Conservation (phyloP, 2,113 vertebrate species). For the Entelurus aequoreus region DNA sequence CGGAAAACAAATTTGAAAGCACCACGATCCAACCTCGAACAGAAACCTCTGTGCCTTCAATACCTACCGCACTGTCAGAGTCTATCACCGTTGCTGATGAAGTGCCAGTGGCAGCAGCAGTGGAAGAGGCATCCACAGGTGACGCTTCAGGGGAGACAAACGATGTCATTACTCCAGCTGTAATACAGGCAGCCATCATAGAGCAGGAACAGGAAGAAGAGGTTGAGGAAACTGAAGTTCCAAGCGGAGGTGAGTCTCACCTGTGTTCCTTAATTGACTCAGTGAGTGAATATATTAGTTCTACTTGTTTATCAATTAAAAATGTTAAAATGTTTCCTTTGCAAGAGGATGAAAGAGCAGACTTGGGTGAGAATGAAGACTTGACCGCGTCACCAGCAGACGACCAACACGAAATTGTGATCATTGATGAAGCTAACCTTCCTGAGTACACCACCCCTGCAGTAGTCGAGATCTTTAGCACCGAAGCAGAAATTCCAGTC, state of each 20-base stretch:
- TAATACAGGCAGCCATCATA: conserved; percentile 15
- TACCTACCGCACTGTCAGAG: conserved; percentile 32
- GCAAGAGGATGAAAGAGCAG: conserved; percentile 22
- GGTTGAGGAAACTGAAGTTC: not conserved
- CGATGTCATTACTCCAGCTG: not conserved
- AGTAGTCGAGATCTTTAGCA: not conserved
- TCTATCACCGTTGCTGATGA: conserved; percentile 7
- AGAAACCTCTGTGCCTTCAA: conserved; percentile 43
- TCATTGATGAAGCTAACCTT: conserved; percentile 13
- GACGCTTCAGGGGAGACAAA: conserved; percentile 9
- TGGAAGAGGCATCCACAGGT: conserved; percentile 27
- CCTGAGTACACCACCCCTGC: conserved; percentile 7
- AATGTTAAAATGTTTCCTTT: conserved; percentile 12
- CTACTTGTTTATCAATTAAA: not conserved
- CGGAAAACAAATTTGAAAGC: conserved; percentile 33
- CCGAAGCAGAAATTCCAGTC: conserved; percentile 15
- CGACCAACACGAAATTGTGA: conserved; percentile 23
- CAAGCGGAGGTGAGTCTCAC: conserved; percentile 3
- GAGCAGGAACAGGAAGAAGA: conserved; percentile 14
- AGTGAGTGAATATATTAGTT: not conserved
- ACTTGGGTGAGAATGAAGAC: conserved; percentile 22
- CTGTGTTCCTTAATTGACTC: not conserved
- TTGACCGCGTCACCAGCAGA: conserved; percentile 7
- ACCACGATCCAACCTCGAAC: conserved; percentile 30
- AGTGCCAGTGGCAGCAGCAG: conserved; percentile 8